These are phyloP conservation scores for Campoletis sonorensis DNA, from an alignment of 1,140 invertebrate species.

Conservation along the genomic window DNA sequence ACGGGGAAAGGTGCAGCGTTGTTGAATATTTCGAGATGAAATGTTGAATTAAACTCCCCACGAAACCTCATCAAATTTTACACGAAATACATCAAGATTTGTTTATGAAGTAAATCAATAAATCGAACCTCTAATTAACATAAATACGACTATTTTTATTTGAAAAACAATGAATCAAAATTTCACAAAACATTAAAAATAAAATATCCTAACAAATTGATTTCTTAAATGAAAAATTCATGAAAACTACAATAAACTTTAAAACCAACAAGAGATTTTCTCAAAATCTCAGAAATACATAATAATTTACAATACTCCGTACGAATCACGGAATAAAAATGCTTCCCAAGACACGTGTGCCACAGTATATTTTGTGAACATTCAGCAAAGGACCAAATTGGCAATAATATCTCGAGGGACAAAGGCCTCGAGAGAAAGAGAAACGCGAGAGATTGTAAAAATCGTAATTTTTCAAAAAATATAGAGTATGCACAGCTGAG, in stretches of 20 bases:
- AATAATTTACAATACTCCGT: too few species aligned
- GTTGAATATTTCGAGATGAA: background rate
- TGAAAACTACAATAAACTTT: too few species aligned
- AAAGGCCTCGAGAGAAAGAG: too few species aligned
- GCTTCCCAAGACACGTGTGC: background rate
- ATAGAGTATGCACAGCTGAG: constrained; percentile 28
- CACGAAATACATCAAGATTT: background rate
- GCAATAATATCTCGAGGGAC: background rate
- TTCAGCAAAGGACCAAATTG: background rate
- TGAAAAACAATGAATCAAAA: too few species aligned
- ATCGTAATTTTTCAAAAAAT: constrained; percentile 2
- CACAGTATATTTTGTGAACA: background rate
- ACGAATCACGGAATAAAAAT: background rate
- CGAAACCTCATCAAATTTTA: constrained; percentile 1
- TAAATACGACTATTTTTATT: too few species aligned
- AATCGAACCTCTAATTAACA: background rate
- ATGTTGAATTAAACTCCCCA: background rate
- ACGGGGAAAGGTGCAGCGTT: background rate
- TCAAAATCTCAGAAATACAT: too few species aligned
- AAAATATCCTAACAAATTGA: too few species aligned
- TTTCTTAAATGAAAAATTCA: background rate
- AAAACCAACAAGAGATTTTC: too few species aligned
- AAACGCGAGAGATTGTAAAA: background rate
- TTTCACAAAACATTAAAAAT: background rate
- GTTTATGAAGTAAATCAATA: background rate